phyloP scores from a whole-genome alignment of 2,888 invertebrate genomes.

The Notocelia uddmanniana region DNA sequence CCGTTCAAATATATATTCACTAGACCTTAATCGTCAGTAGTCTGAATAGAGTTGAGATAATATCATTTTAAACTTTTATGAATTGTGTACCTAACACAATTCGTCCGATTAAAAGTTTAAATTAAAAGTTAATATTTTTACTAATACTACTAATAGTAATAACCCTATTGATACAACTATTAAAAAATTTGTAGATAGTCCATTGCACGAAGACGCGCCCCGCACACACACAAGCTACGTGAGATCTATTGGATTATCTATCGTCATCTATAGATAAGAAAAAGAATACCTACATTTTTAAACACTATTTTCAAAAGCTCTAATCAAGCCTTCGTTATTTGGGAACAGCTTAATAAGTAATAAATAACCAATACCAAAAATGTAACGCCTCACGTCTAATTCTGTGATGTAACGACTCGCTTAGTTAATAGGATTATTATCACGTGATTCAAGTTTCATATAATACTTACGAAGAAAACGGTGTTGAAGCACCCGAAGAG shows the following conservation, averaged over 20 bases:
- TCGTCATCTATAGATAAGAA: neutral
- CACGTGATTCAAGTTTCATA: neutral
- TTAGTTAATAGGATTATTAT: neutral
- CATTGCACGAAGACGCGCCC: too few relatives aligned
- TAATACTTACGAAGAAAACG: constrained; percentile 87
- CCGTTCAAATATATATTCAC: too few relatives aligned
- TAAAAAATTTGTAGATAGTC: too few relatives aligned
- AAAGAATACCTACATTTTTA: neutral
- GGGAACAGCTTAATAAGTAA: neutral
- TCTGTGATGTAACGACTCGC: neutral
- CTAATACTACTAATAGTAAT: too few relatives aligned
- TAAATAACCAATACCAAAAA: neutral
- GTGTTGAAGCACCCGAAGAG: constrained; percentile 89
- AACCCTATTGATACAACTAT: too few relatives aligned
- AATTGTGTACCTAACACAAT: too few relatives aligned
- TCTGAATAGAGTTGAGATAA: too few relatives aligned
- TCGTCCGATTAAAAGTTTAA: too few relatives aligned
- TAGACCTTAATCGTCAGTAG: too few relatives aligned
- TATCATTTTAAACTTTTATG: too few relatives aligned
- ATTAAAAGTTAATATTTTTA: too few relatives aligned
- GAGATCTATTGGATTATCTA: neutral
- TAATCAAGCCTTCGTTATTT: neutral
- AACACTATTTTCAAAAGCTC: neutral
- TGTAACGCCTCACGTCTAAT: neutral
- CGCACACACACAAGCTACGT: too few relatives aligned